Evolutionary conservation across 92 coral and sea anemone genomes (phyloP), one percentile per base, ranked within the genome.

Genomic region (Porites lobata): DNA sequence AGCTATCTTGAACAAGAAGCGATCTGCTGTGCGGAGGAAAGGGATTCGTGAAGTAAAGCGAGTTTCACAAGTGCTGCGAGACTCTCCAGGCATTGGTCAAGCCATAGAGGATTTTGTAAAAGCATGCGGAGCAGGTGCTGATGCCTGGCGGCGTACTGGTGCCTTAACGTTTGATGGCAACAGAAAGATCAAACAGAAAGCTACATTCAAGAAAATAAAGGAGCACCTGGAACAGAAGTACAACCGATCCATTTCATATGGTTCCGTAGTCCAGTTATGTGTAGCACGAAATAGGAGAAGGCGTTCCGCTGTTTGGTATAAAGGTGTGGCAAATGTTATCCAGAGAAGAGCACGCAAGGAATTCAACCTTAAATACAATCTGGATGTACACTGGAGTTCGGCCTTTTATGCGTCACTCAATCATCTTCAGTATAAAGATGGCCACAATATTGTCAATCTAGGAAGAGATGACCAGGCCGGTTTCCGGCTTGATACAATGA

Each of bases 391-490:
- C 47, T 88, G 94, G 96, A 94, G 96, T 43, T 69, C 90, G 47
- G 92, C 94, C 5, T 82, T 93, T 4, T 93, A 94, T 79, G 79
- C 93, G 26, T 43, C 76, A 18, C 76, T 94, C 1, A 80, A 94
- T 72, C 43, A 17, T 19, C 54, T 94, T 15, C 94, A 94, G 73
- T 77, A 80, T 58, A 67, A 47, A 76, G 89, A 94, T 86, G 96
- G 96, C 50, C 24, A 24, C 20, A 80, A 86, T 26, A 77, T 89
- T 43, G 66, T 89, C 13, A 94, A 92, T 80, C 15, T 92, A 29
- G 95, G 95, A n/a, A 87, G 98, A 84, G 95, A 94, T 51, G 95
- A 92, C 26, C 98, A 94, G 67, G 95, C 95, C 8, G 95, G 98
- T 22, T 94, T 94, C 72, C 66, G 96, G 0, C 82, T 94, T 62